Conservation (phyloP, 2,113 vertebrate genomes). For the Myiozetetes cayanensis region DNA sequence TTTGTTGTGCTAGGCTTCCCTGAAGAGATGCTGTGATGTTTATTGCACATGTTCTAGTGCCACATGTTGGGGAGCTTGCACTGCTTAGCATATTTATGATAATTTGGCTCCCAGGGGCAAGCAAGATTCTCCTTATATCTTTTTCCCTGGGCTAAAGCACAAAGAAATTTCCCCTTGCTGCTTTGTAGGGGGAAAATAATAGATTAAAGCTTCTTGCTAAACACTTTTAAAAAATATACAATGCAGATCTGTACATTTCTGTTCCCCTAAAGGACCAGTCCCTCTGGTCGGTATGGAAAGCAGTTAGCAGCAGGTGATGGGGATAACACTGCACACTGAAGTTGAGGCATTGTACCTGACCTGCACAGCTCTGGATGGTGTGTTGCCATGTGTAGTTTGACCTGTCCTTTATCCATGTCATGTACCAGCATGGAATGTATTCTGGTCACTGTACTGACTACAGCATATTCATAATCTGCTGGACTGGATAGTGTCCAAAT, state of each 20-base stretch:
- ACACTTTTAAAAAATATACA: slow-evolving; percentile 57
- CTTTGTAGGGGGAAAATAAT: slow-evolving; percentile 25
- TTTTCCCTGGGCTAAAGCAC: slow-evolving; percentile 4
- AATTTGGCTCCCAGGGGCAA: slow-evolving; percentile 36
- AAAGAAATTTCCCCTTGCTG: slow-evolving; percentile 41
- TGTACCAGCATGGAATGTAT: not conserved
- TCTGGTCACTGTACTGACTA: not conserved
- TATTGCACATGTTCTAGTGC: slow-evolving; percentile 20
- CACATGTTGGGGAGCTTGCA: slow-evolving; percentile 45
- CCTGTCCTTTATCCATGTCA: not conserved
- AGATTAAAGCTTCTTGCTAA: slow-evolving; percentile 57
- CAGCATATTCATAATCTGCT: not conserved
- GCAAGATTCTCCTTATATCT: slow-evolving; percentile 5
- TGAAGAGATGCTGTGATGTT: slow-evolving; percentile 19
- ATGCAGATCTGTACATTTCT: not conserved
- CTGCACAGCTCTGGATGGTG: not conserved
- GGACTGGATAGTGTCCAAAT: not conserved
- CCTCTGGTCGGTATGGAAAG: not conserved
- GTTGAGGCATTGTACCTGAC: not conserved
- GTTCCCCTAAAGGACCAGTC: not conserved
- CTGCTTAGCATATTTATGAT: slow-evolving; percentile 62
- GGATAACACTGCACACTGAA: not conserved
- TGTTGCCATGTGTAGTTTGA: not conserved
- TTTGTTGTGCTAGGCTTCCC: slow-evolving; percentile 10
- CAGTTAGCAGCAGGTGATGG: not conserved